Conservation (phyloP, 2,797 vertebrate species). For the Sebastes diaconus region DNA sequence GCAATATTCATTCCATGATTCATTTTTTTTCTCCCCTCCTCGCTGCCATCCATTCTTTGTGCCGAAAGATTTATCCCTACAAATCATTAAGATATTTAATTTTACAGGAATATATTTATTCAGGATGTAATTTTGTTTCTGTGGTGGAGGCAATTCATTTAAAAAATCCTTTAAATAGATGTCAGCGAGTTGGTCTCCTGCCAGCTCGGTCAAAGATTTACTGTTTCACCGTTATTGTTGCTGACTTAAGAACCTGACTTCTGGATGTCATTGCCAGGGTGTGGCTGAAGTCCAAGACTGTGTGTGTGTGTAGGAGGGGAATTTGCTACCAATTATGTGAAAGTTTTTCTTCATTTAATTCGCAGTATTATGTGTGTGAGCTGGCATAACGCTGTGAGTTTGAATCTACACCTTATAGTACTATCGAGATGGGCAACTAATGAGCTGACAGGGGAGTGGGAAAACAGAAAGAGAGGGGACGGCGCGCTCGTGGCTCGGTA, state of each 20-base stretch:
- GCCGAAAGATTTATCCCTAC: conserved; percentile 37
- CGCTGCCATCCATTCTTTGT: conserved; percentile 28
- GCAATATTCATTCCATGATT: conserved; percentile 50
- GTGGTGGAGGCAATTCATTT: conserved; percentile 48
- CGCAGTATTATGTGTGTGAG: conserved; percentile 42
- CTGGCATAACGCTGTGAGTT: conserved; percentile 52
- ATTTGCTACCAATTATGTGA: conserved; percentile 47
- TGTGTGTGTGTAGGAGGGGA: not conserved
- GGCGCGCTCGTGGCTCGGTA: conserved; percentile 32
- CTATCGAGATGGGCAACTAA: conserved; percentile 64
- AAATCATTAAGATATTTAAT: conserved; percentile 63
- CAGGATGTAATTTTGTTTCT: conserved; percentile 54
- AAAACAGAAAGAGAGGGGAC: conserved; percentile 14
- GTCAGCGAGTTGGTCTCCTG: conserved; percentile 44
- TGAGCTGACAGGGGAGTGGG: conserved; percentile 71
- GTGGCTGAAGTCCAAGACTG: conserved; percentile 45
- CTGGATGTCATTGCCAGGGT: conserved; percentile 59
- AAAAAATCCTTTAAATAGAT: conserved; percentile 56
- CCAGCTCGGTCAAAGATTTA: conserved; percentile 56
- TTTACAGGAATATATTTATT: conserved; percentile 55
- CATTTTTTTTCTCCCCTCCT: not conserved
- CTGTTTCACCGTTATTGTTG: conserved; percentile 53
- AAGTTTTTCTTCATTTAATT: conserved; percentile 59
- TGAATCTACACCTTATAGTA: conserved; percentile 62
- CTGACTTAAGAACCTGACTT: conserved; percentile 57